Evolutionary conservation across 2,888 invertebrate species (phyloP).

Genomic region (Himalopsyche kuldschensis): DNA sequence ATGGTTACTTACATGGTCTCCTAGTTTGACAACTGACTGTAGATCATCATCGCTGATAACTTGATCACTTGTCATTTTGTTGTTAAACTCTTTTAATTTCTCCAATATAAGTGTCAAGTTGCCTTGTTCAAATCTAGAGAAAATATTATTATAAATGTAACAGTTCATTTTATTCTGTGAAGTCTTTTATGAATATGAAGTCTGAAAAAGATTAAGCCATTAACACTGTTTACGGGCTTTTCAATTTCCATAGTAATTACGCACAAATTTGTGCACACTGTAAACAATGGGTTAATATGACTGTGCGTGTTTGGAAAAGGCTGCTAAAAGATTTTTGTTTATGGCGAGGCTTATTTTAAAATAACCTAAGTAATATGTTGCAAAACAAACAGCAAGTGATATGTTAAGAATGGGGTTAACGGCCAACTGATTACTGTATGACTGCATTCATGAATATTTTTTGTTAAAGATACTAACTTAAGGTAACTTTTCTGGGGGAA

Average conservation of each 20-base stretch:
- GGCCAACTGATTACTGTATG: background rate
- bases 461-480: constrained; percentile 44
- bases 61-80: constrained; percentile 57
- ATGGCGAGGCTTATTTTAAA: background rate
- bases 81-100: constrained; percentile 75
- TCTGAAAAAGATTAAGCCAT: no score
- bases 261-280: no score
- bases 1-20: constrained; percentile 51
- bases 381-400: no score
- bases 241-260: no score
- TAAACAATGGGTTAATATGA: no score
- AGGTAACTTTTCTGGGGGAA: constrained; percentile 56
- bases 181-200: no score
- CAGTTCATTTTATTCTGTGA: no score
- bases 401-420: background rate
- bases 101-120: constrained; percentile 74
- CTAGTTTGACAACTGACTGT: constrained; percentile 66
- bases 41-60: constrained; percentile 61
- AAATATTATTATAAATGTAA: no score
- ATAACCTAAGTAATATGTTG: no score
- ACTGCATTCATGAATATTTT: background rate
- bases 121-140: constrained; percentile 76
- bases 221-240: no score
- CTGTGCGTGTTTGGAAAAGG: constrained; percentile 36
- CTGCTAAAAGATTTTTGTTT: background rate